A percentile compares a stretch with the other conserved stretches of the same genome.
Evolutionary conservation across 1,140 invertebrate species (phyloP).

Genomic region (Euwallacea fornicatus): DNA sequence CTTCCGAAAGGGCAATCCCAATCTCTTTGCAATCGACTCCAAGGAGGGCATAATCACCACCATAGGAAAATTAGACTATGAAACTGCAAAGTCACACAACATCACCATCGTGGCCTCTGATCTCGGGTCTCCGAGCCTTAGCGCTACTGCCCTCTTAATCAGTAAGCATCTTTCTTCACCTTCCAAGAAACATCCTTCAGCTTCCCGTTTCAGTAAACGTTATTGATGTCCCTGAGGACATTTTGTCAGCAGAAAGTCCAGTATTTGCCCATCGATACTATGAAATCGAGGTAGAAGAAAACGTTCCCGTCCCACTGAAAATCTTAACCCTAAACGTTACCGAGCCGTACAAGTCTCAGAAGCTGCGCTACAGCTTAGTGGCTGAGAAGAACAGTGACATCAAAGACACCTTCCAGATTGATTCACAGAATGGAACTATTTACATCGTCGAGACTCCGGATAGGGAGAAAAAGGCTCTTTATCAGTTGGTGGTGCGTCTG

Average conservation of each 20-base stretch:
- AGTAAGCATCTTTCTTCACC: conserved; percentile 17
- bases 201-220: conserved; percentile 58
- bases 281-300: conserved; percentile 76
- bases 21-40: conserved; percentile 76
- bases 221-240: conserved; percentile 65
- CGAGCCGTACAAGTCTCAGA: conserved; percentile 60
- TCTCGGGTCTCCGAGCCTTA: conserved; percentile 77
- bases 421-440: conserved; percentile 71
- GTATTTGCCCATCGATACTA: conserved; percentile 74
- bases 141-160: conserved; percentile 72
- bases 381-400: conserved; percentile 59
- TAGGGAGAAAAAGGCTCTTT: conserved; percentile 64
- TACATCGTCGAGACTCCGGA: conserved; percentile 70
- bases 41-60: conserved; percentile 80
- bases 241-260: conserved; percentile 58
- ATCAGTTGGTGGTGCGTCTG: conserved; percentile 69
- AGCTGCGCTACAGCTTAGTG: conserved; percentile 62
- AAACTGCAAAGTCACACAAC: conserved; percentile 67
- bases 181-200: background rate
- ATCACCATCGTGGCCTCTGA: conserved; percentile 81
- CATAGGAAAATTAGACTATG: conserved; percentile 72
- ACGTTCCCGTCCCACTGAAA: conserved; percentile 67
- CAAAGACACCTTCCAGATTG: conserved; percentile 66
- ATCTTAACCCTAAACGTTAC: conserved; percentile 71
- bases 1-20: conserved; percentile 61